Conservation (phyloP, 2,888 invertebrate genomes). For the Argyra leucocephala region DNA sequence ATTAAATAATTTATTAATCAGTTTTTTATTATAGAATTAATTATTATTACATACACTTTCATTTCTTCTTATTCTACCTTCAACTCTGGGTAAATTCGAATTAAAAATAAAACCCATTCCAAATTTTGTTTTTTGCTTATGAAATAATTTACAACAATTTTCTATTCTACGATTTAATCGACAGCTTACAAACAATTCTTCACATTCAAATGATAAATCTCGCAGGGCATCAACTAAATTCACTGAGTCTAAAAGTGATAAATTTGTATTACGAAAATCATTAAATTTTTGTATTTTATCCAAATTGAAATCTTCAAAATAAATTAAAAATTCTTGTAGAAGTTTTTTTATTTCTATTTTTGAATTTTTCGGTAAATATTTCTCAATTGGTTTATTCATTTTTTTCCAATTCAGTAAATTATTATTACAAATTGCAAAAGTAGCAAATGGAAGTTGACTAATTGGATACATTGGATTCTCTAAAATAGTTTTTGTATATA, state of each 20-base stretch:
- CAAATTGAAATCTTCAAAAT: not conserved
- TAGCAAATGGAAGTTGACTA: not conserved
- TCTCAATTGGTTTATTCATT: not conserved
- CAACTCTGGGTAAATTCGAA: not conserved
- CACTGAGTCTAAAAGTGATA: not conserved
- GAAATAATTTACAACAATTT: not conserved
- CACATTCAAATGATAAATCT: not conserved
- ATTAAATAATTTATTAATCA: too few species aligned
- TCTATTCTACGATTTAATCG: not conserved
- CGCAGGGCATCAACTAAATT: not conserved
- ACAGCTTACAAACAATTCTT: not conserved
- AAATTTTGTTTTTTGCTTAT: not conserved
- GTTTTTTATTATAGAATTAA: not conserved
- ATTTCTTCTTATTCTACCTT: not conserved
- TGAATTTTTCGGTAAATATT: not conserved
- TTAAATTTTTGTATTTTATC: not conserved
- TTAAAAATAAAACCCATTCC: not conserved
- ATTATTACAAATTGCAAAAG: not conserved
- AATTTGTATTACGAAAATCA: not conserved
- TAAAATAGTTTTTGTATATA: not conserved
- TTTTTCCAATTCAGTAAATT: not conserved
- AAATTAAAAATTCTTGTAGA: not conserved
- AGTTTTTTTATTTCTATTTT: not conserved
- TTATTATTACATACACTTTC: not conserved
- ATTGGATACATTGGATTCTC: not conserved